Evolutionary conservation across 2,888 invertebrate species (phyloP).

Genomic region (Megastigmus dorsalis): DNA sequence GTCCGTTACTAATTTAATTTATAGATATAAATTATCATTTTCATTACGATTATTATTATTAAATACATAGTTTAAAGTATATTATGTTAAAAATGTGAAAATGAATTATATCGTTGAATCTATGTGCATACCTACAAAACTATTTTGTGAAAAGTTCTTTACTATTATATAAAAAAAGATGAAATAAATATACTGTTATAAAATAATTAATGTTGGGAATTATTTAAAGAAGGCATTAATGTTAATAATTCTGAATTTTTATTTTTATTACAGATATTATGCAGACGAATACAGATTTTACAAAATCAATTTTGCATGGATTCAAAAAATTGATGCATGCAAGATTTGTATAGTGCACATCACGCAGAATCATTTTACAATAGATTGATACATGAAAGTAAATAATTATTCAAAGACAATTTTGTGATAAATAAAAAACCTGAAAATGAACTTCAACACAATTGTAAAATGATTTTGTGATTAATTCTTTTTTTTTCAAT

Average conservation of each 20-base stretch:
- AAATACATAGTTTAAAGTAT: not conserved
- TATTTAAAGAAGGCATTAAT: too few relatives aligned
- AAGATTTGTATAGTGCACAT: constrained; percentile 27
- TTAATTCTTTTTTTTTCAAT: constrained; percentile 21
- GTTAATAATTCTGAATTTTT: constrained; percentile 47
- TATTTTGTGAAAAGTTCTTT: constrained; percentile 24
- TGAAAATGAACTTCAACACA: not conserved
- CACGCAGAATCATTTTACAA: constrained; percentile 35
- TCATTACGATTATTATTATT: constrained; percentile 6
- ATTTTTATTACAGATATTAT: constrained; percentile 51
- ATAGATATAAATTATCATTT: not conserved
- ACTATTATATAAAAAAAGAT: constrained; percentile 18
- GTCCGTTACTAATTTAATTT: too few relatives aligned
- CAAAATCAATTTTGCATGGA: constrained; percentile 48
- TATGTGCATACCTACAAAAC: constrained; percentile 15
- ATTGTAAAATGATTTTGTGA: constrained; percentile 39
- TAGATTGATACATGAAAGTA: not conserved
- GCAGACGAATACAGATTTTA: constrained; percentile 54
- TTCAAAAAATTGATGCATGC: constrained; percentile 18
- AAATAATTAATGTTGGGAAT: not conserved
- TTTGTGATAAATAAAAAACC: too few relatives aligned
- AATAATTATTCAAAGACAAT: not conserved
- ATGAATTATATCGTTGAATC: constrained; percentile 9
- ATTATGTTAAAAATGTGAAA: constrained; percentile 4
- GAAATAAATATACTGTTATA: constrained; percentile 16